Base-by-base conservation (phyloP, 37 sponge, comb jelly and placozoan genomes). In the Theonella swinhoei region DNA sequence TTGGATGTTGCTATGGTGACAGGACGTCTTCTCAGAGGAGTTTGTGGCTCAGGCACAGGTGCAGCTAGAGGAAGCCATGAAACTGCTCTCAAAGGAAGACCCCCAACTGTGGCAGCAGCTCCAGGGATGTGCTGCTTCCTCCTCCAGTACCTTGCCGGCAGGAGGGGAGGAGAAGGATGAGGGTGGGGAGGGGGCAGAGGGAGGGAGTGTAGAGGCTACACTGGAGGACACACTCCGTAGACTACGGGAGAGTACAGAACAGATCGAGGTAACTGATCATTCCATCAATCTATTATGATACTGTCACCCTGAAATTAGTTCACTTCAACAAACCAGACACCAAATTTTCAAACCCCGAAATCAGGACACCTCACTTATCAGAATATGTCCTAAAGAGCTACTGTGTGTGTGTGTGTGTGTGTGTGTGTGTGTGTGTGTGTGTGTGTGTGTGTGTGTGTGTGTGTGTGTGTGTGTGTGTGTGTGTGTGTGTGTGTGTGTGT, bases 91-190 rank as follows among this genome's bases (percentile, higher is more conserved):
- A 23, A 29, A 41, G 25, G 86, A 92, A 43, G 87, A 88, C 31
- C 93, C 93, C n/a, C 89, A 88, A 63, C 83, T 92, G 23, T 72
- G 87, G 83, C 33, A 92, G 64, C 86, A 92, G 68, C 88, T 88
- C 58, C 79, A 92, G 26, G 37, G 25, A 0, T 40, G n/a, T 64
- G 8, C 34, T 39, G 25, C 73, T 41, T 4, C 76, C 68, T 39
- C 58, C 59, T 7, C 54, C 14, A 47, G 54, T 47, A 7, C 14
- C 14, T 7, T 7, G 7, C 14, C 11, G 7, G 14, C 54, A 17
- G 54, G 36, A 35, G 67, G 80, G 72, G 11, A 32, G 40, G 37
- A 72, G 72, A 77, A 64, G 70, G 68, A 25, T 20, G 75, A 39
- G 5, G 59, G 41, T n/a, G 74, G 24, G 40, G 70, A 30, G 60